phyloP scores from a whole-genome alignment of 2,113 vertebrate genomes.

The Phyllostomus hastatus region DNA sequence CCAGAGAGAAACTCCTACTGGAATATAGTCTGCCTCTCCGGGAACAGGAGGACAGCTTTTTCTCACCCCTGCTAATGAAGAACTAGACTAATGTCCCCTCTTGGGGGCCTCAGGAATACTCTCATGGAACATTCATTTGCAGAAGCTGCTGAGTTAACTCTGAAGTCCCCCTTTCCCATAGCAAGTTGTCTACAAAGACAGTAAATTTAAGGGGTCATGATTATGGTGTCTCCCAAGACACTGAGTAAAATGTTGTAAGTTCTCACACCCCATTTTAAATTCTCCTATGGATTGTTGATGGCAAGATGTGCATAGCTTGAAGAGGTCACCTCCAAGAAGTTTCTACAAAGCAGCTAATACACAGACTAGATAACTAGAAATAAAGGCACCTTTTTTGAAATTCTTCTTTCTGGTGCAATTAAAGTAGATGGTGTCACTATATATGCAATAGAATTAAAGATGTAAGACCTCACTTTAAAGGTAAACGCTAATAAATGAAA shows the following conservation, averaged over 20 bases:
- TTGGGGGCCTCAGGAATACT: constrained; percentile 52
- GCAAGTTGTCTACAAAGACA: constrained; percentile 71
- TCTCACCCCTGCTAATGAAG: constrained; percentile 70
- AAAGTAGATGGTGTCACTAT: background rate
- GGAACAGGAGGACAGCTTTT: constrained; percentile 70
- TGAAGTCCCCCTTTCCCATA: constrained; percentile 51
- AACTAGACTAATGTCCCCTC: constrained; percentile 69
- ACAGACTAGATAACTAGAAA: background rate
- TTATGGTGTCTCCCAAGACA: constrained; percentile 64
- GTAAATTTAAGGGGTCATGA: constrained; percentile 69
- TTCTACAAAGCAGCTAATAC: background rate
- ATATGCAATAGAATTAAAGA: background rate
- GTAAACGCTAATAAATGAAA: background rate
- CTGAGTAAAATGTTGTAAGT: constrained; percentile 52
- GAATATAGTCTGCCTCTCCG: constrained; percentile 61
- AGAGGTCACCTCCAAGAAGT: constrained; percentile 68
- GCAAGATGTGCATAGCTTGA: constrained; percentile 22
- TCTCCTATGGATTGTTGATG: constrained; percentile 59
- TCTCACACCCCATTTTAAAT: constrained; percentile 61
- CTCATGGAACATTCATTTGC: constrained; percentile 67
- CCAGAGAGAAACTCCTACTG: constrained; percentile 56
- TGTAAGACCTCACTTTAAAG: background rate
- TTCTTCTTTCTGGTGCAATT: background rate
- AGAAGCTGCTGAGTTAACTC: constrained; percentile 70
- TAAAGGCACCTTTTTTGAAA: background rate